phyloP scores from a whole-genome alignment of 2,113 vertebrate species.

The Atractosteus spatula region DNA sequence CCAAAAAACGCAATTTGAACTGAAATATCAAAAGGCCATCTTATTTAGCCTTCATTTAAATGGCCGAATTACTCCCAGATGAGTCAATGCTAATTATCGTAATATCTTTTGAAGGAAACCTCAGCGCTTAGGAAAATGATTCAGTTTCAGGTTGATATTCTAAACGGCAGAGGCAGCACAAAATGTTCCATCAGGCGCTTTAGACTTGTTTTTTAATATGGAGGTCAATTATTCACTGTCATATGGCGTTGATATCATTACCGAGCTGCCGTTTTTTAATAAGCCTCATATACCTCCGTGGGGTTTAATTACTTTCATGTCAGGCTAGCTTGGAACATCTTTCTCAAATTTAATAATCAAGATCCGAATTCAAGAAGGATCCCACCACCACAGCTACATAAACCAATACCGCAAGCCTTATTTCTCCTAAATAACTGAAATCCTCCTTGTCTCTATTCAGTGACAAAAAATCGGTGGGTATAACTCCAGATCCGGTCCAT shows the following conservation, averaged over 20 bases:
- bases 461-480: too few species aligned
- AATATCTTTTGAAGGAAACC: slow-evolving; percentile 20
- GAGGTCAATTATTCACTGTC: slow-evolving; percentile 26
- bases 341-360: slow-evolving; percentile 39
- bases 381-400: too few species aligned
- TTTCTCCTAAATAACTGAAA: too few species aligned
- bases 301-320: slow-evolving; percentile 40
- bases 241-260: slow-evolving; percentile 35
- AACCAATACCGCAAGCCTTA: too few species aligned
- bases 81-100: slow-evolving; percentile 28
- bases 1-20: too few species aligned
- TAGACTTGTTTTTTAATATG: slow-evolving; percentile 9
- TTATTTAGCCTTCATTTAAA: too few species aligned
- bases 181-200: slow-evolving; percentile 12
- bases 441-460: too few species aligned
- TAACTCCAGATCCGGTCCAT: too few species aligned
- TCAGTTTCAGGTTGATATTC: not conserved
- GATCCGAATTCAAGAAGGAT: too few species aligned
- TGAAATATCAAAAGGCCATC: too few species aligned
- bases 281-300: slow-evolving; percentile 26
- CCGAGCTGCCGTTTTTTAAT: slow-evolving; percentile 33
- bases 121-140: not conserved
- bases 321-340: slow-evolving; percentile 19
- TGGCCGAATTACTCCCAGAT: too few species aligned
- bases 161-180: not conserved